Percentiles rank a stretch among this genome's conserved stretches.
Evolutionary conservation across 1,140 invertebrate species (phyloP).

Genomic region (Harpegnathos saltator): DNA sequence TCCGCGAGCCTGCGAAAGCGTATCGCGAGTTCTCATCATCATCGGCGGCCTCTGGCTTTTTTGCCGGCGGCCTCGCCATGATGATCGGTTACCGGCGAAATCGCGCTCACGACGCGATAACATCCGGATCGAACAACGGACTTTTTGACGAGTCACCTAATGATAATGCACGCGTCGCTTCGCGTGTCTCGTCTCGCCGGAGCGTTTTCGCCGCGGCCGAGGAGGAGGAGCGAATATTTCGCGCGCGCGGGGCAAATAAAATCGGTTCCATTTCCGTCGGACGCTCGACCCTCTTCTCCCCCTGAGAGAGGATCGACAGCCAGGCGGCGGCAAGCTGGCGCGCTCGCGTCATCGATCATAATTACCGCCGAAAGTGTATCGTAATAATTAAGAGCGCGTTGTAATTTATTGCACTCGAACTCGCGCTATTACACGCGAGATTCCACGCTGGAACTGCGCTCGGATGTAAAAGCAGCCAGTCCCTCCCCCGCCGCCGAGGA

Average conservation of each 20-base stretch:
- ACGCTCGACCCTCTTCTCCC: no score
- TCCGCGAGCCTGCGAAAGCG: slow-evolving; percentile 40
- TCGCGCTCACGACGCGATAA: slow-evolving; percentile 45
- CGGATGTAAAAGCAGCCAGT: no score
- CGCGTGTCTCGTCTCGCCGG: background rate
- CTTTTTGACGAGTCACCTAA: slow-evolving; percentile 52
- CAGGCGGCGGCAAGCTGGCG: no score
- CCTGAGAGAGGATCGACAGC: no score
- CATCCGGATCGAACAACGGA: slow-evolving; percentile 41
- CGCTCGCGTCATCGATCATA: no score
- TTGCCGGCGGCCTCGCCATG: slow-evolving; percentile 12
- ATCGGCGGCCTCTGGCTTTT: slow-evolving; percentile 32
- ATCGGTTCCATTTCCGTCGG: no score
- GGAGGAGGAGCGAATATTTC: background rate
- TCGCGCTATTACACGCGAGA: no score
- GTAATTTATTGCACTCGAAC: no score
- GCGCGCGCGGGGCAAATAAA: background rate
- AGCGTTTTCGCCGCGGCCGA: background rate
- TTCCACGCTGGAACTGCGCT: no score
- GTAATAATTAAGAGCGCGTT: no score
- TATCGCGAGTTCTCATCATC: slow-evolving; percentile 59
- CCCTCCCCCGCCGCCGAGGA: no score
- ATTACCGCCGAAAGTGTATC: no score
- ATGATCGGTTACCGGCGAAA: slow-evolving; percentile 59
- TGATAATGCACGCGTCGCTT: slow-evolving; percentile 44